phyloP scores from a whole-genome alignment of 2,113 vertebrate species.

The Gorsachius goisagi region DNA sequence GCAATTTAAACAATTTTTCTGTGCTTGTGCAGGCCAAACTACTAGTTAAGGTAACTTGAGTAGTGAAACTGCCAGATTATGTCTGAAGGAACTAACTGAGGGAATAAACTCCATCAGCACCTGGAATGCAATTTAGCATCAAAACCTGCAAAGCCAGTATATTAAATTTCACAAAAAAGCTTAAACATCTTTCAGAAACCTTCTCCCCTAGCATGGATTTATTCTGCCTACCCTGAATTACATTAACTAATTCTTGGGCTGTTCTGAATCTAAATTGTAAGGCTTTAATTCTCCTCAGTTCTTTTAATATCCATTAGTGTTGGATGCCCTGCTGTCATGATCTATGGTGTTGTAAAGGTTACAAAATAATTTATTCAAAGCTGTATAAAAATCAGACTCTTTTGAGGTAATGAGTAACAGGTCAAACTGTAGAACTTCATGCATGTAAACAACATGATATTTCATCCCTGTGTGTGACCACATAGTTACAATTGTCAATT shows the following conservation, averaged over 20 bases:
- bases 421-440: not conserved
- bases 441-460: not conserved
- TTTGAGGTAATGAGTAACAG: not conserved
- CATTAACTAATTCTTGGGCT: not conserved
- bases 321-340: not conserved
- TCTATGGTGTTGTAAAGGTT: not conserved
- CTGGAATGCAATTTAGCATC: not conserved
- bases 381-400: not conserved
- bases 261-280: not conserved
- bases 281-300: not conserved
- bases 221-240: not conserved
- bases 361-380: not conserved
- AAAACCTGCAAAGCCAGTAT: not conserved
- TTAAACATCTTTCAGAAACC: not conserved
- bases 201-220: not conserved
- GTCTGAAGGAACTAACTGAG: not conserved
- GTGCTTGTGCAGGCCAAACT: not conserved
- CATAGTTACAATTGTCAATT: not conserved
- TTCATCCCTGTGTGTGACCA: not conserved
- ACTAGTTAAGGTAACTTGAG: not conserved
- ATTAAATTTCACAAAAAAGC: not conserved
- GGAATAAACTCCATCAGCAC: not conserved
- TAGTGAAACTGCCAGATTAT: not conserved
- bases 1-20: not conserved
- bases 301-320: not conserved